Base-by-base conservation (phyloP, 2,888 invertebrate species). In the Apodemia mormo region DNA sequence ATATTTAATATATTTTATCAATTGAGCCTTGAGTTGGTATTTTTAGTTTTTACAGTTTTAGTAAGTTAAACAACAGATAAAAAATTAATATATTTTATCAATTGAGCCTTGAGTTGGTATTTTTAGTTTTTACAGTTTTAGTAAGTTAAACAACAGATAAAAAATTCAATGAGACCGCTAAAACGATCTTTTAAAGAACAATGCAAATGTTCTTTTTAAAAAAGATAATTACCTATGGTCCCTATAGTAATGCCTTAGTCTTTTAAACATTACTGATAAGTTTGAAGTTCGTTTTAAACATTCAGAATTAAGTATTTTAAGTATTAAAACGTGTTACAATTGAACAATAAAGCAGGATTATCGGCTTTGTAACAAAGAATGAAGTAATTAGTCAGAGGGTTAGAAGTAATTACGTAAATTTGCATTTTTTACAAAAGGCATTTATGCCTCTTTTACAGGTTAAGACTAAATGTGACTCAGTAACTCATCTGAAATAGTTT, bases 251-350 rank as follows among this genome's bases (percentile, higher is more conserved):
- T 14, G 10, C 33, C 33, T 33, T 61, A 61, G 10, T 30, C 4
- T 61, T 61, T 61, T 33, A 56, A 29, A 56, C 8, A n/a, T 56
- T n/a, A 29, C 56, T 56, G 56, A 56, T 56, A 56, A 56, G 29
- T 49, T 49, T 49, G 14, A 14, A 14, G 14, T 5, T 49, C 0
- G 5, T 49, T 14, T 49, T 49, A 49, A 49, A 49, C 5, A 49
- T 49, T 49, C 4, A 4, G 14, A 14, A 49, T 49, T 5, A 12
- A 45, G 12, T 14, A 12, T 49, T 14, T 49, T 5, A 49, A 49
- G 14, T 49, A 12, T 49, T 49, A 49, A 45, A 45, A 45, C 10
- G 45, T 45, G 12, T 45, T 12, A 45, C 40, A 40, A 40, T 40
- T 40, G 45, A 45, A 45, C 45, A 45, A 45, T 45, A 45, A 45